Evolutionary conservation across 2,888 invertebrate species (phyloP).

Genomic region (Agelastica alni): DNA sequence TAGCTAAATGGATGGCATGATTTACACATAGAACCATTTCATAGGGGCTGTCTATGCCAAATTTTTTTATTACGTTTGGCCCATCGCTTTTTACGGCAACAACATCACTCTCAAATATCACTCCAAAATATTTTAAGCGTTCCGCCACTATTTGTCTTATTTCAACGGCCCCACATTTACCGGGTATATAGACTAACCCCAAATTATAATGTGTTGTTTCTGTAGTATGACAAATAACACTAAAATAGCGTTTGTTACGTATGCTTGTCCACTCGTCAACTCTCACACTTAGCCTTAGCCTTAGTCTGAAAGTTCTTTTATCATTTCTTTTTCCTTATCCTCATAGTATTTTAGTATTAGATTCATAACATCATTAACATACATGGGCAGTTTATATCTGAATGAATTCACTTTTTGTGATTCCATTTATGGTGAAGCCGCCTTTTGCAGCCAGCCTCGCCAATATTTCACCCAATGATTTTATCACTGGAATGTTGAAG

Average conservation of each 20-base stretch:
- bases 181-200: neutral
- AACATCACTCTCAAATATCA: neutral
- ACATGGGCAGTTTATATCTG: neutral
- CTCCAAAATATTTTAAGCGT: neutral
- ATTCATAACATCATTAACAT: neutral
- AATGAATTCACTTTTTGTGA: neutral
- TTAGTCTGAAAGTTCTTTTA: neutral
- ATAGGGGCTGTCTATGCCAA: constrained; percentile 11
- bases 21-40: constrained; percentile 13
- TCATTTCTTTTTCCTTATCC: neutral
- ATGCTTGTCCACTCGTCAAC: neutral
- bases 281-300: neutral
- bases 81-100: neutral
- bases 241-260: neutral
- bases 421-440: neutral
- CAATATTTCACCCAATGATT: neutral
- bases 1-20: constrained; percentile 14
- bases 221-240: neutral
- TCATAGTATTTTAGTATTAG: neutral
- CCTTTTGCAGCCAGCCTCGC: neutral
- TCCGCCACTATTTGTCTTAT: neutral
- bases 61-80: constrained; percentile 14
- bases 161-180: neutral
- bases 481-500: neutral
- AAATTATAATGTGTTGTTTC: neutral